These are phyloP conservation scores for Apodemia zela DNA, from an alignment of 2,888 invertebrate species.

Conservation along the genomic window DNA sequence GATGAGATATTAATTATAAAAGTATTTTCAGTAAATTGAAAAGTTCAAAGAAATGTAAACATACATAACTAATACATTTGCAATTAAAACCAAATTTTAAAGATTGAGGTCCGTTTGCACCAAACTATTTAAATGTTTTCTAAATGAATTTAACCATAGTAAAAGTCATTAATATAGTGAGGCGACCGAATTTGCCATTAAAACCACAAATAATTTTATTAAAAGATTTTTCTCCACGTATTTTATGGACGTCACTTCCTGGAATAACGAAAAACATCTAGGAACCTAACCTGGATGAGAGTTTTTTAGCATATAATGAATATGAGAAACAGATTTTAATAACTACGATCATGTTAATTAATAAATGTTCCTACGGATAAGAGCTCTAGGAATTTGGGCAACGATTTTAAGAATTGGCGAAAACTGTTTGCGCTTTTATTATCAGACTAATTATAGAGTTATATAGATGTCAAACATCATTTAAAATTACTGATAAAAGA, in stretches of 20 bases:
- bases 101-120: too few species aligned
- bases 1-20: too few species aligned
- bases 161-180: too few species aligned
- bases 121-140: too few species aligned
- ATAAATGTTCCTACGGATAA: background rate
- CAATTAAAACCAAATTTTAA: too few species aligned
- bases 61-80: too few species aligned
- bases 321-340: background rate
- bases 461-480: constrained; percentile 15
- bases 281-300: background rate
- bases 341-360: background rate
- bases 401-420: constrained; percentile 1
- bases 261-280: background rate
- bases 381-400: constrained; percentile 2
- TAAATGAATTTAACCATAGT: too few species aligned
- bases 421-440: constrained; percentile 12
- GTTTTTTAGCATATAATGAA: background rate
- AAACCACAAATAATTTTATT: too few species aligned
- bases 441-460: constrained; percentile 11
- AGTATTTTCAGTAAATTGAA: too few species aligned
- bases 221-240: background rate
- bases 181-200: too few species aligned
- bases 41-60: too few species aligned
- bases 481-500: constrained; percentile 10
- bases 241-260: background rate